Evolutionary conservation across 2,797 vertebrate genomes (phyloP).

Genomic region (Falco novaeseelandiae): DNA sequence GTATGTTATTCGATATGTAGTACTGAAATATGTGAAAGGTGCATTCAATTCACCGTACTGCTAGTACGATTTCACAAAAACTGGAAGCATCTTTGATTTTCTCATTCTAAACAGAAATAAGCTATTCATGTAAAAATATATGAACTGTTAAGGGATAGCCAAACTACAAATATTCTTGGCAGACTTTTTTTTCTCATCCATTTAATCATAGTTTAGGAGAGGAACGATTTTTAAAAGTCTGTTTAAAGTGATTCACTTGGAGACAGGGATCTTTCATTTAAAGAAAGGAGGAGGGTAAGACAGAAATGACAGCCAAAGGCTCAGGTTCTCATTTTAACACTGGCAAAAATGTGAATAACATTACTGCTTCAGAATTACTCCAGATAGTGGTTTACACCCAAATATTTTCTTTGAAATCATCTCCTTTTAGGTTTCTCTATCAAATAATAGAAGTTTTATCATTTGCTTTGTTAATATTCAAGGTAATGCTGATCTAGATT

Average conservation of each 20-base stretch:
- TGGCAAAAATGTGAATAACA: constrained; percentile 23
- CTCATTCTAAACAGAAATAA: constrained; percentile 21
- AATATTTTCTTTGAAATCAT: not conserved
- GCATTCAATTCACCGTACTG: not conserved
- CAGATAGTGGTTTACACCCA: not conserved
- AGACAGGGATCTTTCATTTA: constrained; percentile 24
- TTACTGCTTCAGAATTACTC: not conserved
- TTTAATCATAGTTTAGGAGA: constrained; percentile 29
- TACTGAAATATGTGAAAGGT: not conserved
- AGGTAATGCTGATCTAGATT: not conserved
- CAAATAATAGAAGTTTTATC: not conserved
- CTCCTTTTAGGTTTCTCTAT: not conserved
- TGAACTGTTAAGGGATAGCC: constrained; percentile 18
- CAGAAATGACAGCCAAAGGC: constrained; percentile 20
- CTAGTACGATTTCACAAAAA: constrained; percentile 18
- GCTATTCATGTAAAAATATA: constrained; percentile 25
- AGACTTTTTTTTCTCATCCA: constrained; percentile 22
- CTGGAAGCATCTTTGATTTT: constrained; percentile 23
- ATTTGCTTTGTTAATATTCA: not conserved
- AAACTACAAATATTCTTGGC: constrained; percentile 12
- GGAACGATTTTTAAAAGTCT: constrained; percentile 3
- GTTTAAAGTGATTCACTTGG: constrained; percentile 23
- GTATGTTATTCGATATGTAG: not conserved
- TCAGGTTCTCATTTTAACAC: constrained; percentile 29
- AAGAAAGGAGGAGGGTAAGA: not conserved